Percentiles rank a stretch among this genome's conserved stretches.
phyloP scores from a whole-genome alignment of 2,888 invertebrate species.

The Dasypogon diadema region DNA sequence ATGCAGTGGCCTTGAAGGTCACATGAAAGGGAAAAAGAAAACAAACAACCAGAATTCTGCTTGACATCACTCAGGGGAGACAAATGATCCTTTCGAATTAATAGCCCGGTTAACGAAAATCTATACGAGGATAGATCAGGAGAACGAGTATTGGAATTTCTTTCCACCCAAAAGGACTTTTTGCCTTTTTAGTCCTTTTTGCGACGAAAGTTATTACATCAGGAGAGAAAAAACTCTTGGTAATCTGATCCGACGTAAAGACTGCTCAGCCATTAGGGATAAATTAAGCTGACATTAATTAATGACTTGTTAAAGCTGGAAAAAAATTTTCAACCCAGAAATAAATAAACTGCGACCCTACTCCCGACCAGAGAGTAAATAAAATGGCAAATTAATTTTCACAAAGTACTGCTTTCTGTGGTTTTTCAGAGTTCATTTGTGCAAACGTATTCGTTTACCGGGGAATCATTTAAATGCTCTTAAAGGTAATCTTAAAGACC shows the following conservation, averaged over 20 bases:
- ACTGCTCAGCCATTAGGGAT: conserved; percentile 19
- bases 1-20: conserved; percentile 4
- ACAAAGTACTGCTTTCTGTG: no score
- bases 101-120: conserved; percentile 23
- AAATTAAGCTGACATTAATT: conserved; percentile 44
- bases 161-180: background rate
- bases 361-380: no score
- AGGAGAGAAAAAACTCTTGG: background rate
- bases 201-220: conserved; percentile 31
- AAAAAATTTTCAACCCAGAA: background rate
- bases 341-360: no score
- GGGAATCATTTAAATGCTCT: no score
- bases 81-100: conserved; percentile 28
- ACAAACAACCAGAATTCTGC: background rate
- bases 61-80: conserved; percentile 5
- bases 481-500: no score
- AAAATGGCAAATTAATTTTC: no score
- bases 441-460: no score
- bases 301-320: conserved; percentile 4
- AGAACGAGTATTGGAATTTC: background rate
- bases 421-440: no score
- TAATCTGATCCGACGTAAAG: conserved; percentile 21
- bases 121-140: background rate
- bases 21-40: background rate
- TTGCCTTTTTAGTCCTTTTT: conserved; percentile 8